These are phyloP conservation scores for Platyscapa corneri DNA, from an alignment of 1,140 invertebrate genomes.

Conservation along the genomic window DNA sequence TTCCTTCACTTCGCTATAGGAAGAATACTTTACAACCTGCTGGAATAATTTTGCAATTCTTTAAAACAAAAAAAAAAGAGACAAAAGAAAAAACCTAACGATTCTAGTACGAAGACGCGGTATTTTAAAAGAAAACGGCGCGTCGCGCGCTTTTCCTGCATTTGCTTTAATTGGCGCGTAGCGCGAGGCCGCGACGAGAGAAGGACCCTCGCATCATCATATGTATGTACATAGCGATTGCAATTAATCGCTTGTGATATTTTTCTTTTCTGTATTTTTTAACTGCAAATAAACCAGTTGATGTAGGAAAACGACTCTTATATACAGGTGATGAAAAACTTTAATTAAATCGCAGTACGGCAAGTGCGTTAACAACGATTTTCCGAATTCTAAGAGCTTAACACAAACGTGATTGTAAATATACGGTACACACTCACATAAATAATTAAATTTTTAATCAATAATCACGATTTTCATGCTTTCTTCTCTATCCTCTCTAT, in stretches of 20 bases:
- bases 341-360: constrained; percentile 15
- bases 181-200: constrained; percentile 26
- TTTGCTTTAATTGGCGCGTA: constrained; percentile 41
- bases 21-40: not conserved
- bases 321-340: not conserved
- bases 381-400: not conserved
- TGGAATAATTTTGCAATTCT: not conserved
- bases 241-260: constrained; percentile 35
- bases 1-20: not conserved
- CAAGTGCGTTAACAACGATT: not conserved
- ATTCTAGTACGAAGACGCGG: not conserved
- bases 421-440: not conserved
- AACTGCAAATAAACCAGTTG: constrained; percentile 21
- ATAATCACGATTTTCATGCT: not conserved
- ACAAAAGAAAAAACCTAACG: constrained; percentile 27
- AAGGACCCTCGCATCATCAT: constrained; percentile 38
- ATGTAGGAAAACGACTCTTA: not conserved
- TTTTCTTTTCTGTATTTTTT: constrained; percentile 11
- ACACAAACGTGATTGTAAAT: not conserved
- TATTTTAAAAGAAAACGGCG: constrained; percentile 21
- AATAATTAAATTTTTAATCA: not conserved
- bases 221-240: constrained; percentile 20
- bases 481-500: not conserved
- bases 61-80: not conserved
- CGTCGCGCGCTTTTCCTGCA: constrained; percentile 29